Conservation (phyloP, 2,113 vertebrate genomes). For the Chunga burmeisteri region DNA sequence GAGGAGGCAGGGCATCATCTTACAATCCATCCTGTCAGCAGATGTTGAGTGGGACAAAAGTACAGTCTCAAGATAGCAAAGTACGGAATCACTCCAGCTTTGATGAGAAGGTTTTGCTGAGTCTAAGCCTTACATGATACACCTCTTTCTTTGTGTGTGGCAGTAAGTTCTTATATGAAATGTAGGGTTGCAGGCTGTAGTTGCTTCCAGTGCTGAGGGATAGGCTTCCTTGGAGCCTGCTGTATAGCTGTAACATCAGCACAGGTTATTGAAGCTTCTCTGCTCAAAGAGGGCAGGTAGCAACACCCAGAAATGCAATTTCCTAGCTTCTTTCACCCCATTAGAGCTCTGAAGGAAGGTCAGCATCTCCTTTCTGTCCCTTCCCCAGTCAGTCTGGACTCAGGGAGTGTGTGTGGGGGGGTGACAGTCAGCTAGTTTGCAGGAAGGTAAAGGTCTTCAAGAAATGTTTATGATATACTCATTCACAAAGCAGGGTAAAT, state of each 20-base stretch:
- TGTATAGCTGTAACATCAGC: background rate
- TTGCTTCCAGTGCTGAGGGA: background rate
- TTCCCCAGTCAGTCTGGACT: background rate
- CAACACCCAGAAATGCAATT: background rate
- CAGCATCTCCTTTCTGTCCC: background rate
- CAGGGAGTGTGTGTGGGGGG: background rate
- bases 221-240: background rate
- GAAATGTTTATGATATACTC: background rate
- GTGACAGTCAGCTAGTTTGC: background rate
- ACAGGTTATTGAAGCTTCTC: background rate
- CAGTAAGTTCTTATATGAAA: background rate
- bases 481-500: background rate
- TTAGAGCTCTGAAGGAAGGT: background rate
- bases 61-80: background rate
- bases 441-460: background rate
- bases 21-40: background rate
- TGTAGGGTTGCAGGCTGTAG: accelerated
- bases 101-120: background rate
- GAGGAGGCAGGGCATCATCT: background rate
- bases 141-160: background rate
- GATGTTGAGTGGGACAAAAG: background rate
- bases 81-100: background rate
- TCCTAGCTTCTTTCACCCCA: background rate
- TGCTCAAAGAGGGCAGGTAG: background rate
- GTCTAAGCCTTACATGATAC: background rate